phyloP scores from a whole-genome alignment of 2,888 invertebrate genomes.

The Drosophila atripex region DNA sequence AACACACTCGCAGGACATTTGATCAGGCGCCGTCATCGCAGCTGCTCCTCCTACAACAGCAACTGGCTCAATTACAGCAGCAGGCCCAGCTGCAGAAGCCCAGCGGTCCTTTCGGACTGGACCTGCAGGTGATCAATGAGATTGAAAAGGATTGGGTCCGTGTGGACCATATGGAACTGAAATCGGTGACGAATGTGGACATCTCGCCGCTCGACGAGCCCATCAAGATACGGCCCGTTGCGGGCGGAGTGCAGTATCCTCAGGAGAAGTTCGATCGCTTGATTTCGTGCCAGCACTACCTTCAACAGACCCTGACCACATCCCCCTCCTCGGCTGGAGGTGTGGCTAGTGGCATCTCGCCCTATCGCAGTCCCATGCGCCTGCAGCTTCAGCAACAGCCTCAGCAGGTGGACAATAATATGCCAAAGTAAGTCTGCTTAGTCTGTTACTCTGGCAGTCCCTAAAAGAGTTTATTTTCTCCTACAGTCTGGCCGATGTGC shows the following conservation, averaged over 20 bases:
- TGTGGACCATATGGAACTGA: conserved; percentile 84
- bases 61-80: conserved; percentile 61
- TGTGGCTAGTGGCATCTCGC: conserved; percentile 65
- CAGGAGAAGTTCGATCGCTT: conserved; percentile 82
- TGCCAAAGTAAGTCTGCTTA: conserved; percentile 71
- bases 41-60: conserved; percentile 71
- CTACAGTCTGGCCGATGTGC: conserved; percentile 80
- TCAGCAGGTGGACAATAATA: conserved; percentile 45
- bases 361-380: conserved; percentile 81
- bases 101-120: conserved; percentile 91
- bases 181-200: conserved; percentile 82
- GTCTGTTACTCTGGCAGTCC: not conserved
- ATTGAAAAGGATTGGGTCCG: conserved; percentile 86
- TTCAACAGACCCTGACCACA: conserved; percentile 74
- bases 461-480: not conserved
- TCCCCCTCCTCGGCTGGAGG: conserved; percentile 70
- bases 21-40: conserved; percentile 83
- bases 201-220: conserved; percentile 84
- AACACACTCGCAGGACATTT: conserved; percentile 71
- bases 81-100: conserved; percentile 84
- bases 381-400: conserved; percentile 53
- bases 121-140: conserved; percentile 88
- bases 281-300: conserved; percentile 70
- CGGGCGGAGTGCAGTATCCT: conserved; percentile 84
- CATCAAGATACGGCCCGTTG: conserved; percentile 85